Percentiles rank a stretch among this genome's conserved stretches.
phyloP scores from a whole-genome alignment of 2,888 invertebrate genomes.

The Sinotaia quadrata region DNA sequence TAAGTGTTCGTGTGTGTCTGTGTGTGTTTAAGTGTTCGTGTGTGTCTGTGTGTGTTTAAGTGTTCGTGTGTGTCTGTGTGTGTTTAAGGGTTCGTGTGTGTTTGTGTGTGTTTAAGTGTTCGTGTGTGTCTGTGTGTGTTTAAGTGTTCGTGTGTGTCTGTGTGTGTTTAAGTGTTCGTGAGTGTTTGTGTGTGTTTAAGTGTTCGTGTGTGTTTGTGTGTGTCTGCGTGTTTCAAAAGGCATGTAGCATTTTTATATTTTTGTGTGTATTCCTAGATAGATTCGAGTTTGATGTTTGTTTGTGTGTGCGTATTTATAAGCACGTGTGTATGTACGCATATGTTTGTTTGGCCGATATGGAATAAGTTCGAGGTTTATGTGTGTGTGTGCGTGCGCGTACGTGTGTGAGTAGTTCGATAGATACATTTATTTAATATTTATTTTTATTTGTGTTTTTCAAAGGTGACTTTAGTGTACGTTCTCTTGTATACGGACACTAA shows the following conservation, averaged over 20 bases:
- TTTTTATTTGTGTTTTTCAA: too few species aligned
- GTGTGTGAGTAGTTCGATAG: background rate
- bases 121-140: background rate
- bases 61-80: too few species aligned
- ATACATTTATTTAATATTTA: too few species aligned
- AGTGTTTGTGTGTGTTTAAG: background rate
- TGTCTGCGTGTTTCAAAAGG: conserved; percentile 6
- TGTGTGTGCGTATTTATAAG: background rate
- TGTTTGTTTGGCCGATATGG: background rate
- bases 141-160: conserved; percentile 5
- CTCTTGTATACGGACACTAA: too few species aligned
- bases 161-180: conserved; percentile 1
- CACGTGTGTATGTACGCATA: too few species aligned
- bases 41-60: too few species aligned
- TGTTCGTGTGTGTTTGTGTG: conserved; percentile 5
- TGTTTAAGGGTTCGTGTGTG: too few species aligned
- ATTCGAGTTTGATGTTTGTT: background rate
- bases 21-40: too few species aligned
- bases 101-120: conserved; percentile 3
- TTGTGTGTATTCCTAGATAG: too few species aligned
- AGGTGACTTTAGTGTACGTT: too few species aligned
- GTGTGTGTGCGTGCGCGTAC: background rate
- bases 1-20: too few species aligned
- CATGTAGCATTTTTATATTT: too few species aligned
- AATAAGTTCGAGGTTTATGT: background rate